Evolutionary conservation across 1,140 invertebrate species (phyloP).

Genomic region (Procambarus clarkii): DNA sequence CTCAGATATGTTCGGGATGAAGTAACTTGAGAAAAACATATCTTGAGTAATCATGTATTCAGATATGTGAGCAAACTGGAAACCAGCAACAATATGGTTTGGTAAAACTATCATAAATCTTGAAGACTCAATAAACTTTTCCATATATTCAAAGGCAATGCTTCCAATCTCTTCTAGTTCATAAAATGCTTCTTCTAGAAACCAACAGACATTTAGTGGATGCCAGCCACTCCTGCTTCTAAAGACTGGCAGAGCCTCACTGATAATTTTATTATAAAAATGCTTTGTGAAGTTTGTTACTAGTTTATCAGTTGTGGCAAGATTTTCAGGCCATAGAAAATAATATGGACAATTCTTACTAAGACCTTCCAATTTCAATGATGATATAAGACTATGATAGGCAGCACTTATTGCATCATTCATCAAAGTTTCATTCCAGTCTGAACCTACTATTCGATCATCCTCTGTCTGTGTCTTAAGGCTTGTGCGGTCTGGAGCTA

Average conservation of each 20-base stretch:
- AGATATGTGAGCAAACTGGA: neutral
- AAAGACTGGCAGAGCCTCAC: conserved; percentile 23
- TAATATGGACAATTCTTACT: neutral
- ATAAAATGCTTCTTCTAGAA: conserved; percentile 25
- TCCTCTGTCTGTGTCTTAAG: conserved; percentile 29
- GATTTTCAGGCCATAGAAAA: too few species aligned
- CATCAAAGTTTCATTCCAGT: conserved; percentile 40
- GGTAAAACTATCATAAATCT: conserved; percentile 3
- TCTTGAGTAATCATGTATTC: too few species aligned
- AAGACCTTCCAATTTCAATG: conserved; percentile 4
- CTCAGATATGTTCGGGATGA: too few species aligned
- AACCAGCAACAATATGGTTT: conserved; percentile 1
- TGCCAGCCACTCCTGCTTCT: neutral
- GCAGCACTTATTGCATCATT: conserved; percentile 28
- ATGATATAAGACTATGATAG: neutral
- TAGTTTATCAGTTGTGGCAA: too few species aligned
- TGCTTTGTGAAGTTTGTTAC: neutral
- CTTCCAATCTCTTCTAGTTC: neutral
- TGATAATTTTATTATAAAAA: conserved; percentile 26
- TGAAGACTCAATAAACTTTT: neutral
- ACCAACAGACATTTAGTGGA: neutral
- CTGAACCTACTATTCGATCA: neutral
- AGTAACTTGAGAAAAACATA: too few species aligned
- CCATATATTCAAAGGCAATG: conserved; percentile 37
- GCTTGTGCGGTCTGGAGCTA: conserved; percentile 45